Evolutionary conservation across 2,888 invertebrate species (phyloP).

Genomic region (Polietes domitor): DNA sequence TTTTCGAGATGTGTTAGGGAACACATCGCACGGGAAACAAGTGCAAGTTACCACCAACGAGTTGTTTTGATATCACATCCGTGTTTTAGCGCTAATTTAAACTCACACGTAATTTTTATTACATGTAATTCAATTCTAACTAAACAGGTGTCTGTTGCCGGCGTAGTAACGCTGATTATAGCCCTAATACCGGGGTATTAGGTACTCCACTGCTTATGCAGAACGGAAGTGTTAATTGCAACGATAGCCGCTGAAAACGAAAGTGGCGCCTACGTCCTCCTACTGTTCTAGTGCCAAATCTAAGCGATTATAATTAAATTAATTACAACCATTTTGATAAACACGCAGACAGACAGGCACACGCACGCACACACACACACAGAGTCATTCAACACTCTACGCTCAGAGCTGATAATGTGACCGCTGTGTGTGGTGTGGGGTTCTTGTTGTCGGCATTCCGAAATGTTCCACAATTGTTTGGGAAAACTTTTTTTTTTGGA

Average conservation of each 20-base stretch:
- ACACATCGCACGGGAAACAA: neutral
- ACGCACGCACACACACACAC: too few species aligned
- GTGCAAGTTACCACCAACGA: neutral
- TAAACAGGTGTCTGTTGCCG: neutral
- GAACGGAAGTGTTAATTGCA: neutral
- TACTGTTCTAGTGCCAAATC: neutral
- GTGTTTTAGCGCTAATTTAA: neutral
- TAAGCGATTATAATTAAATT: neutral
- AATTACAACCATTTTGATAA: neutral
- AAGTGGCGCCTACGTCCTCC: neutral
- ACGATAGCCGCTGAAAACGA: neutral
- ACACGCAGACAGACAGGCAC: neutral
- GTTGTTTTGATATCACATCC: neutral
- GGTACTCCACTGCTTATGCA: neutral
- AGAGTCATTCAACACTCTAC: too few species aligned
- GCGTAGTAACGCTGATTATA: neutral
- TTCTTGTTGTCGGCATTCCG: too few species aligned
- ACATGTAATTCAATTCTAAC: neutral
- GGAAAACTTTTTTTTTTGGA: too few species aligned
- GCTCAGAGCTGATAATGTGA: too few species aligned
- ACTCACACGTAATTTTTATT: neutral
- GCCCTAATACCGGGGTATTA: neutral
- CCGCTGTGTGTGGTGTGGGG: too few species aligned
- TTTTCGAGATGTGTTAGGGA: neutral
- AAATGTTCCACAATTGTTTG: too few species aligned